phyloP scores from a whole-genome alignment of 2,113 vertebrate species.

The Proteles cristata region DNA sequence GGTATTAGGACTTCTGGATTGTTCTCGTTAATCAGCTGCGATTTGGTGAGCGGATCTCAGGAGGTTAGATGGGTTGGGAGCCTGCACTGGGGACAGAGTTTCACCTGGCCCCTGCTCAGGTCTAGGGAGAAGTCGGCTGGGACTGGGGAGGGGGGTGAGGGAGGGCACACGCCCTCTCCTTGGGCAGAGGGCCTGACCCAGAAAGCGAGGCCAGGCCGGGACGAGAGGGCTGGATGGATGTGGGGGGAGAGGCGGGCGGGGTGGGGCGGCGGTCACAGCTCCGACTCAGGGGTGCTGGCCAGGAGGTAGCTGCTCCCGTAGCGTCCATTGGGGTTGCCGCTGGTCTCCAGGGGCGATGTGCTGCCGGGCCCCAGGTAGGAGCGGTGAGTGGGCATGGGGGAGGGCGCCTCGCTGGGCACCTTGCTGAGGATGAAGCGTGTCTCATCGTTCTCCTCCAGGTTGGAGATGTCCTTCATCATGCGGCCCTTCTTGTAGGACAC shows the following conservation, averaged over 20 bases:
- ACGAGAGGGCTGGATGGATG: not conserved
- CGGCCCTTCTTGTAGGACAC: conserved; percentile 97
- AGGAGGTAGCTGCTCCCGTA: conserved; percentile 95
- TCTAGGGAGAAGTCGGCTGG: not conserved
- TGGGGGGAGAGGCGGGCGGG: not conserved
- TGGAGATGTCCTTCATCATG: conserved; percentile 99
- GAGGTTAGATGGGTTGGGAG: not conserved
- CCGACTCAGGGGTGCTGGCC: conserved; percentile 94
- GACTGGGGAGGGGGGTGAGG: not conserved
- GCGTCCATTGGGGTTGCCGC: conserved; percentile 91
- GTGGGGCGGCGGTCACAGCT: conserved; percentile 89
- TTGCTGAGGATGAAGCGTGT: conserved; percentile 98
- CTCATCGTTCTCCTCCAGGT: conserved; percentile 96
- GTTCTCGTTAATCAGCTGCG: not conserved
- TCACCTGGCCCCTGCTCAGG: not conserved
- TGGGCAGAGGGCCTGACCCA: conserved; percentile 30
- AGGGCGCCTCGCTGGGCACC: conserved; percentile 94
- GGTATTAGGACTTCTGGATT: not conserved
- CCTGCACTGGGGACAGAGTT: not conserved
- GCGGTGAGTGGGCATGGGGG: conserved; percentile 96
- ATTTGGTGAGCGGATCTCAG: conserved; percentile 14
- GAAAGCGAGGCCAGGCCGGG: conserved; percentile 20
- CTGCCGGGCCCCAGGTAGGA: conserved; percentile 95
- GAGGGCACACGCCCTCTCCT: not conserved
- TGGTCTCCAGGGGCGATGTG: conserved; percentile 92